Conservation (phyloP, 2,797 vertebrate species). For the Microchirus variegatus region DNA sequence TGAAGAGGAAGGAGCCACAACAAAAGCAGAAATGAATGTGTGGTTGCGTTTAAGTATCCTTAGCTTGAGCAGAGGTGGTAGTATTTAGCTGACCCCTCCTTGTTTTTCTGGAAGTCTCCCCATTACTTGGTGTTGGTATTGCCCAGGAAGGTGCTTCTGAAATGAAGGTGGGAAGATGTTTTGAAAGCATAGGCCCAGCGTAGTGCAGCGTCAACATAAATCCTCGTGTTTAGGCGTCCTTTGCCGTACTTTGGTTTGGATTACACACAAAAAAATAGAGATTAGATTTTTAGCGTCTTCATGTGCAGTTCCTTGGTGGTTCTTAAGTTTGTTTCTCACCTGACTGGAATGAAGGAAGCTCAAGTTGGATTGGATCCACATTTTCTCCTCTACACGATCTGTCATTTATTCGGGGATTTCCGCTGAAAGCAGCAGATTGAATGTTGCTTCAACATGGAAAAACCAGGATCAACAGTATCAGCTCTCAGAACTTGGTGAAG, state of each 20-base stretch:
- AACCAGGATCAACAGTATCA: slow-evolving; percentile 2
- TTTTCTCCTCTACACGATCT: neutral
- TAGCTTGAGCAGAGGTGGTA: neutral
- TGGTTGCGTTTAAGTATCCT: slow-evolving; percentile 2
- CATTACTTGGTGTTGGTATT: neutral
- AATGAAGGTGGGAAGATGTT: neutral
- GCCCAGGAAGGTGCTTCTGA: slow-evolving; percentile 1
- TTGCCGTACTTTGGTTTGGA: too few relatives aligned
- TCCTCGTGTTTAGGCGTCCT: too few relatives aligned
- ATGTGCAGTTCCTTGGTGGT: neutral
- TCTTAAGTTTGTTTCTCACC: neutral
- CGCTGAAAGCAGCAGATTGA: neutral
- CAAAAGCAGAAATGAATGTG: slow-evolving; percentile 49
- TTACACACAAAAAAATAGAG: too few relatives aligned
- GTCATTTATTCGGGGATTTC: slow-evolving; percentile 1
- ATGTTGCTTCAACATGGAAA: neutral
- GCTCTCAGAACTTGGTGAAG: neutral
- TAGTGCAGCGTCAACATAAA: too few relatives aligned
- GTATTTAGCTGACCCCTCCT: neutral
- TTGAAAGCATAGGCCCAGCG: neutral
- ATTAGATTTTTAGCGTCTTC: neutral
- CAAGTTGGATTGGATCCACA: neutral
- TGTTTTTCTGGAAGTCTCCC: neutral
- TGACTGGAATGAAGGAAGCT: neutral
- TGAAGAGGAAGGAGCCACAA: slow-evolving; percentile 43